Evolutionary conservation across 2,888 invertebrate genomes (phyloP), one percentile per base, ranked within the genome.

Genomic region (Cephus pygmeus): DNA sequence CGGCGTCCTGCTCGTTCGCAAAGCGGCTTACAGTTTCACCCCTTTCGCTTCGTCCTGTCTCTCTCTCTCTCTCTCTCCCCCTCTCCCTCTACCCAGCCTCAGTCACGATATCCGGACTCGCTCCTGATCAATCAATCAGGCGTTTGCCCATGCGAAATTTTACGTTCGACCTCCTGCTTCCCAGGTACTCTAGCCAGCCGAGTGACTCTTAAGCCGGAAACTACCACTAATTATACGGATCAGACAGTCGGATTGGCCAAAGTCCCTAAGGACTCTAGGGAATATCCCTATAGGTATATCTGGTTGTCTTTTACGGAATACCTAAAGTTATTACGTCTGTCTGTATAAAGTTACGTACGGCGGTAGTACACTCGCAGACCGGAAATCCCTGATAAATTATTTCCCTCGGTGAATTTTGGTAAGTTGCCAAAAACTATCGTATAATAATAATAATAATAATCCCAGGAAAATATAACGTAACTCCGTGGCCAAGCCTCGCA

Each of bases 21-120:
- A 90, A 90, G 89, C 90, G 87, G 90, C 90, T 90, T 90, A 90
- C 86, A 87, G 87, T 86, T 87, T 87, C 88, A 85, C 83, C 88
- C 86, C 88, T 83, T 85, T 79, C 78, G 2, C 56, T 56, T 56
- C 23, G 23, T 56, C 40, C 73, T 73, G 33, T 81, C 80, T 82
- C 81, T 56, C 74, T 34, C 23, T 68, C 31, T 40, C 75, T 31
- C 30, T 73, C 77, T 31, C 69, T 30, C 33, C 0, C 34, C 6
- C 68, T 30, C 35, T 15, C 34, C 12, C n/a, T 36, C 56, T 56
- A 9, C 56, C 15, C 23, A 56, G 23, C 56, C 23, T 23, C 56
- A 23, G 23, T 23, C 56, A 56, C 56, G 56, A 56, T 23, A 34
- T 34, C 34, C 36, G 69, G 71, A 40, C 35, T 31, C 71, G 31